These are phyloP conservation scores for Corvus hawaiiensis DNA, from an alignment of 2,113 vertebrate genomes.

Conservation along the genomic window DNA sequence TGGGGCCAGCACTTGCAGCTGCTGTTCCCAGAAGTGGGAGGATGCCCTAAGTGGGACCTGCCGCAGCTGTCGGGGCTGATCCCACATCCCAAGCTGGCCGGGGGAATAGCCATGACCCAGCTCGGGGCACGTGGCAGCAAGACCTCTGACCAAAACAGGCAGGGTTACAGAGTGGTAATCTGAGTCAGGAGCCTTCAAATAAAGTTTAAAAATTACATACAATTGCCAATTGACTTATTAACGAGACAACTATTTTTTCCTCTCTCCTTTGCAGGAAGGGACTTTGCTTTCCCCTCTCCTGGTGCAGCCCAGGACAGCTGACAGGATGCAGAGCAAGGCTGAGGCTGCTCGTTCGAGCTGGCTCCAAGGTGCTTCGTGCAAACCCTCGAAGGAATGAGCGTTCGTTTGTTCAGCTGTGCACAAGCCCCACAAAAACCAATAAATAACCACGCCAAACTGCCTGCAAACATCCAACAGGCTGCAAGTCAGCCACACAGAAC, in stretches of 20 bases:
- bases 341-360: background rate
- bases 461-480: background rate
- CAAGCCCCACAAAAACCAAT: background rate
- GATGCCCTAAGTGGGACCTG: accelerated
- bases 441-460: background rate
- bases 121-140: accelerated
- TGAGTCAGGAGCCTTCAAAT: background rate
- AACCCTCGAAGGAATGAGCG: background rate
- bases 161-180: background rate
- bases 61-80: background rate
- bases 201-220: background rate
- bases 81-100: accelerated
- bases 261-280: background rate
- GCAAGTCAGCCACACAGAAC: background rate
- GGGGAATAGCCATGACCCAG: background rate
- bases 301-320: background rate
- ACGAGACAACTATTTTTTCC: background rate
- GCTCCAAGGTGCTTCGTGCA: background rate
- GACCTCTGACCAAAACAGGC: background rate
- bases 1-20: background rate
- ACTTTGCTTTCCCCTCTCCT: background rate
- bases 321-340: background rate
- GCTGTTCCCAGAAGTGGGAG: background rate
- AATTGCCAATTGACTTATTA: background rate
- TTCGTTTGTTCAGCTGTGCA: background rate